A percentile compares a stretch with the other conserved stretches of the same genome.
These are phyloP conservation scores for Catocala sponsa DNA, from an alignment of 2,888 invertebrate genomes.

Conservation along the genomic window DNA sequence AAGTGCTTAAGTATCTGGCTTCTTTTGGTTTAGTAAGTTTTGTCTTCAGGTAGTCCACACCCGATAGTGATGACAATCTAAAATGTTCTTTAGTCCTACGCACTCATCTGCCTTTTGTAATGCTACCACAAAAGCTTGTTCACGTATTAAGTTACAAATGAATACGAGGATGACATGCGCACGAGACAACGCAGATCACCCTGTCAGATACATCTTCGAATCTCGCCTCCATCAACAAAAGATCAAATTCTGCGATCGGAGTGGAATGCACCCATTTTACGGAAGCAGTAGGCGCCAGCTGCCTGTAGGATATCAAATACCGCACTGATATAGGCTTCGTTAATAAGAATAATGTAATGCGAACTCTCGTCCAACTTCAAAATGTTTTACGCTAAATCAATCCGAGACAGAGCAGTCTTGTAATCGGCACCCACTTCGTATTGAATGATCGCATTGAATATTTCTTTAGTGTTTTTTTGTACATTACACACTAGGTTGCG, in stretches of 20 bases:
- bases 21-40: constrained; percentile 31
- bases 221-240: constrained; percentile 84
- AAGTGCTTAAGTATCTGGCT: constrained; percentile 6
- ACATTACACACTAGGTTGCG: constrained; percentile 30
- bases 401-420: constrained; percentile 76
- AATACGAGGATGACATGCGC: constrained; percentile 70
- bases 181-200: constrained; percentile 79
- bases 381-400: constrained; percentile 85
- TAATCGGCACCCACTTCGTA: constrained; percentile 71
- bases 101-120: constrained; percentile 73
- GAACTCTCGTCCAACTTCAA: constrained; percentile 68
- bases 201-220: constrained; percentile 72
- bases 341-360: constrained; percentile 79
- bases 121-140: constrained; percentile 76
- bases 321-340: constrained; percentile 68
- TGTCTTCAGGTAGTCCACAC: constrained; percentile 37
- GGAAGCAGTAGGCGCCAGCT: constrained; percentile 86
- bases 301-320: constrained; percentile 76
- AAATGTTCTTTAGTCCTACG: constrained; percentile 55
- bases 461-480: constrained; percentile 62
- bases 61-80: constrained; percentile 57
- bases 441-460: constrained; percentile 72
- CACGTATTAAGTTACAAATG: constrained; percentile 71
- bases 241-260: constrained; percentile 76
- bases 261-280: constrained; percentile 75